phyloP scores from a whole-genome alignment of 2,888 invertebrate species.

The Eugnorisma glareosa region DNA sequence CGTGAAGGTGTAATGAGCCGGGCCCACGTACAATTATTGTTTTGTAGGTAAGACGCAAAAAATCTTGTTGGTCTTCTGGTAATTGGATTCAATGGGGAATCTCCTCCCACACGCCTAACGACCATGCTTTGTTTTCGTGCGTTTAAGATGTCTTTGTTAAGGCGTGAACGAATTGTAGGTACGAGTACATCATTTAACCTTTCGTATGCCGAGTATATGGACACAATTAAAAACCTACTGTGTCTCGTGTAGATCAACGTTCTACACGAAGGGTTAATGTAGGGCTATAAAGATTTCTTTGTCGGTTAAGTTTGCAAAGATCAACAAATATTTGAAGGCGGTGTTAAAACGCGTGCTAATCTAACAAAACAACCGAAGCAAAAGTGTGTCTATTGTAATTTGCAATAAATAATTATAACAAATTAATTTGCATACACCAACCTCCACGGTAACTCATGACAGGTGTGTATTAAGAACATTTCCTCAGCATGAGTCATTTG shows the following conservation, averaged over 20 bases:
- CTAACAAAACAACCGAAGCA: conserved; percentile 43
- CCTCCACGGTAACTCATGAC: conserved; percentile 77
- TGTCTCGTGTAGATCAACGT: too few species aligned
- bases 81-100: conserved; percentile 87
- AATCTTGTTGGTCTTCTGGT: conserved; percentile 80
- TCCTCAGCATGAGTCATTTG: conserved; percentile 81
- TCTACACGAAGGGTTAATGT: too few species aligned
- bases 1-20: conserved; percentile 75
- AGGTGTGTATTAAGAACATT: conserved; percentile 80
- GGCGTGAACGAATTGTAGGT: conserved; percentile 47
- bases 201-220: too few species aligned
- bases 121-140: conserved; percentile 84
- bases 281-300: conserved; percentile 2
- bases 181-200: conserved; percentile 16
- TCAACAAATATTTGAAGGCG: conserved; percentile 4
- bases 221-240: too few species aligned
- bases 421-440: conserved; percentile 79
- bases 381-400: conserved; percentile 65
- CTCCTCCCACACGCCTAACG: conserved; percentile 83
- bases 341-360: conserved; percentile 9
- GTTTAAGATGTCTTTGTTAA: conserved; percentile 70
- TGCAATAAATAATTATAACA: conserved; percentile 79
- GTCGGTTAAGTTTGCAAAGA: background rate
- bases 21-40: conserved; percentile 85
- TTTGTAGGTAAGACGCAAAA: conserved; percentile 80